Conservation (phyloP, 2,113 vertebrate species). For the Climacteris rufus region DNA sequence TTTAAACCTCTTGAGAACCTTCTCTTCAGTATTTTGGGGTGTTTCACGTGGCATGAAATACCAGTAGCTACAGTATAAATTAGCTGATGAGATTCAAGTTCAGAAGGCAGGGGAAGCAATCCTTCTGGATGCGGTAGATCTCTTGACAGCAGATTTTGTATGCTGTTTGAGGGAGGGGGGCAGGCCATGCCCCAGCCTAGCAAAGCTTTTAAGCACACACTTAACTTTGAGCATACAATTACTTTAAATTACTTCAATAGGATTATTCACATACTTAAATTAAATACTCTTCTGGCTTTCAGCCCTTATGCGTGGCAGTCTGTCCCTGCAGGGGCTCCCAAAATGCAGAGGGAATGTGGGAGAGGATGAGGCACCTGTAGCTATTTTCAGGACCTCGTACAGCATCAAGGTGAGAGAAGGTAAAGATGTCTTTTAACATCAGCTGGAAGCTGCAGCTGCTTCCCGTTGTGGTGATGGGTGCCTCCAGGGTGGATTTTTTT, state of each 20-base stretch:
- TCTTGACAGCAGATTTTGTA: not conserved
- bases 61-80: not conserved
- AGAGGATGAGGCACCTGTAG: not conserved
- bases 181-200: not conserved
- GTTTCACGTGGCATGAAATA: not conserved
- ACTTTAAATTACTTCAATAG: constrained; percentile 26
- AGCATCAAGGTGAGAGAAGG: not conserved
- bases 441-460: not conserved
- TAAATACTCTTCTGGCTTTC: not conserved
- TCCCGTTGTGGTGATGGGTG: not conserved
- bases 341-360: not conserved
- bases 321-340: not conserved
- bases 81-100: not conserved
- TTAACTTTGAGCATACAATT: constrained; percentile 18
- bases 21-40: not conserved
- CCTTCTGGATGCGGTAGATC: not conserved
- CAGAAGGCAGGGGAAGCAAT: not conserved
- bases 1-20: constrained; percentile 36
- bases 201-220: not conserved
- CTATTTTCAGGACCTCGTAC: not conserved
- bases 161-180: not conserved
- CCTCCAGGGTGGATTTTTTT: not conserved
- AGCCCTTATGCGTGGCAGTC: not conserved
- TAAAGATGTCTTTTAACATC: not conserved
- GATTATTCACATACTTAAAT: constrained; percentile 40